phyloP scores from a whole-genome alignment of 2,797 vertebrate species.

The Bucorvus abyssinicus region DNA sequence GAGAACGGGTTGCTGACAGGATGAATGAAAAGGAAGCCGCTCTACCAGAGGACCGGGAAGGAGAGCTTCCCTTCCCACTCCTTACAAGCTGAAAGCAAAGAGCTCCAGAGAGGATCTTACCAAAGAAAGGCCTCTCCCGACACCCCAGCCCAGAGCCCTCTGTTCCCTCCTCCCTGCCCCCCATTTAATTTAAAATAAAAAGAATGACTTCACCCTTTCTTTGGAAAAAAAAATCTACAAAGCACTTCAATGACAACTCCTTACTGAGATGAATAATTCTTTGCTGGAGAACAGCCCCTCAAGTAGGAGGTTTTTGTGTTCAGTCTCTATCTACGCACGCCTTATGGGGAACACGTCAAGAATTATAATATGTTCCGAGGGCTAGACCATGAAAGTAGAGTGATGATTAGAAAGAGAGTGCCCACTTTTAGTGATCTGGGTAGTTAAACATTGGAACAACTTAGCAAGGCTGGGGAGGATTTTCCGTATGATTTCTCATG shows the following conservation, averaged over 20 bases:
- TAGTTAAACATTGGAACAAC: constrained; percentile 30
- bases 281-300: not conserved
- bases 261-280: not conserved
- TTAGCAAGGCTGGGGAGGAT: not conserved
- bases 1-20: not conserved
- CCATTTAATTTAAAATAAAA: not conserved
- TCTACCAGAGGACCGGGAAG: not conserved
- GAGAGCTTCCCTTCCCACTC: not conserved
- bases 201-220: not conserved
- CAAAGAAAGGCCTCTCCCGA: not conserved
- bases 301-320: not conserved
- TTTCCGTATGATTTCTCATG: constrained; percentile 31
- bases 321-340: not conserved
- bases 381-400: not conserved
- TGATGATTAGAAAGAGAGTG: not conserved
- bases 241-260: not conserved
- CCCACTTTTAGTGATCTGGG: not conserved
- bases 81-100: not conserved
- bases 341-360: not conserved
- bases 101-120: not conserved
- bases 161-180: not conserved
- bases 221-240: not conserved
- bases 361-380: not conserved
- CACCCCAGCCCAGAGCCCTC: not conserved
- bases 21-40: not conserved